Percentiles rank a stretch among this genome's conserved stretches.
These are phyloP conservation scores for Petrocephalus microphthalmus DNA, from an alignment of 2,113 vertebrate species.

Conservation along the genomic window DNA sequence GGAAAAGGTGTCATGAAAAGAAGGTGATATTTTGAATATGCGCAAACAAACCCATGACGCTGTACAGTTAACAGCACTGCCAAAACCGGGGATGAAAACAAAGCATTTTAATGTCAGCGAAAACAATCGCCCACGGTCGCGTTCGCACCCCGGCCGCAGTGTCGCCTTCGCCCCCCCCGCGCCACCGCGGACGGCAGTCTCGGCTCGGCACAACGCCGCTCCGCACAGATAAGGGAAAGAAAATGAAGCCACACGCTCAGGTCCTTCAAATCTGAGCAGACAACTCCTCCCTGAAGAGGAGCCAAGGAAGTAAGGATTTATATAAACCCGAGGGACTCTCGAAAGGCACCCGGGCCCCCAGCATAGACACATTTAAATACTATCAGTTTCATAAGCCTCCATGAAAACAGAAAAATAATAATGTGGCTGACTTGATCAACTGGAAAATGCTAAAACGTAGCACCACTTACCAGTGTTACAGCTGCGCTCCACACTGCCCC, in stretches of 20 bases:
- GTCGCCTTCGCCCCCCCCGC: neutral
- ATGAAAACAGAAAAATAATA: neutral
- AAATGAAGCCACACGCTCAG: neutral
- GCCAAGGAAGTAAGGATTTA: neutral
- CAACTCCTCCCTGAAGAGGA: neutral
- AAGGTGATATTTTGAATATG: neutral
- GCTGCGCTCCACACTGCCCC: neutral
- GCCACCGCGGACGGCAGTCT: neutral
- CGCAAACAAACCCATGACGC: neutral
- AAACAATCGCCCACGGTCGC: neutral
- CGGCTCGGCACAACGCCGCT: neutral
- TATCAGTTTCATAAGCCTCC: neutral
- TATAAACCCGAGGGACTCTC: neutral
- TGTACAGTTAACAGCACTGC: neutral
- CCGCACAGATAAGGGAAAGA: neutral
- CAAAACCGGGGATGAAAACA: neutral
- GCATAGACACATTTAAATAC: neutral
- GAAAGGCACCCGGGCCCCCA: neutral
- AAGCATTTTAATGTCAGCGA: neutral
- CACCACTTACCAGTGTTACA: neutral
- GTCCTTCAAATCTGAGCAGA: neutral
- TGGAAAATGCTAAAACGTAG: neutral
- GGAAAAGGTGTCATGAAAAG: neutral
- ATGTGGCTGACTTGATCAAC: neutral
- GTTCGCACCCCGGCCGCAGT: neutral